Base-by-base conservation (phyloP, 2,113 vertebrate genomes). In the Chloropsis cyanopogon region DNA sequence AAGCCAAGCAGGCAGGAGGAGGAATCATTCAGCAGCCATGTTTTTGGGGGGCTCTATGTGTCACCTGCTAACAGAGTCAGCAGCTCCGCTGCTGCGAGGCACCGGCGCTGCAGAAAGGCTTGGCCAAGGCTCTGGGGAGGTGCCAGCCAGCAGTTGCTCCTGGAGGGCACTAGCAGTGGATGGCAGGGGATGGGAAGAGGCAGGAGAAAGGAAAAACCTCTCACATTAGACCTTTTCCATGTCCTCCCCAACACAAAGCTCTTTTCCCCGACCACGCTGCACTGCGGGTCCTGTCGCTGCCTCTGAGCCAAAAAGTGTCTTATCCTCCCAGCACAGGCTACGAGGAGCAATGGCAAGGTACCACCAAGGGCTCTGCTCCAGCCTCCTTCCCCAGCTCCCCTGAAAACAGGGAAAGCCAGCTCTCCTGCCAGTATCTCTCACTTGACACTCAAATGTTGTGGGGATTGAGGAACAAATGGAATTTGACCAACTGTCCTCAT, bases 221-320 rank as follows among this genome's bases (percentile, higher is more conserved):
- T 87, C 69, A 31, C 21, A 18, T 28, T 2, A 29, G 11, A 53
- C 24, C 50, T 78, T 54, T 87, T 46, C 68, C 60, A 24, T 1
- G 3, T 24, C 21, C 42, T 87, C 28, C 64, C 50, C 25, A 78
- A 31, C 2, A 7, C 47, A 81, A 94, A 96, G 72, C 47, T 84
- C 60, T 86, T 75, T 15, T 3, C 17, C 25, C 20, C 1, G 1
- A 3, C 33, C 44, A 20, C 0, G 1, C 41, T 76, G 76, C 31
- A 11, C 39, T 0, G 0, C 0, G 0, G 35, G 22, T 49, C 29
- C 37, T 22, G 39, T 20, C 0, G 0, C 42, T 88, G 78, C 66
- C 64, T 68, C 63, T 15, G 61, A 85, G 52, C 21, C 54, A 78
- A 75, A 57, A 80, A 6, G 16, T 9, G 39, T 13, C 9, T 84